Base-by-base conservation (phyloP, 2,888 invertebrate species). In the Holacanthella duospinosa region DNA sequence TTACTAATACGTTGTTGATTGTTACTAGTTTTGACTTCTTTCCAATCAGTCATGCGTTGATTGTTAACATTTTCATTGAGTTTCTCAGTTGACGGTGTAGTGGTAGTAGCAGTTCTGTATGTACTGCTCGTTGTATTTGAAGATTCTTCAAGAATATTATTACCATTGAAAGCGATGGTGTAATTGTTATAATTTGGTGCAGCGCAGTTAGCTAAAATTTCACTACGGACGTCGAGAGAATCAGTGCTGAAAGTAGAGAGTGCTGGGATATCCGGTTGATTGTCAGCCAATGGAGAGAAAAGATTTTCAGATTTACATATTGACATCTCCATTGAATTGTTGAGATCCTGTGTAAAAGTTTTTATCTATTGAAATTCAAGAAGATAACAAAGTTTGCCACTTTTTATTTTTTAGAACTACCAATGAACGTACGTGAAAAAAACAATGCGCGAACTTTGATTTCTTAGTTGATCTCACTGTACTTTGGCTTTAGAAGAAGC, bases 181-280 rank as follows among this genome's bases (percentile, higher is more conserved):
- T 93, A 93, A 80, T 93, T 93, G 79, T 92, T 89, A 80, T 93
- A 92, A 78, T 92, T 91, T 67, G 90, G 88, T 79, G 89, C 88
- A 21, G 48, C 48, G 78, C 93, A 93, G 68, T 92, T 93, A 71
- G 92, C 83, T 78, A 93, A 86, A 76, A 92, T 87, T 75, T 87
- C 86, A 76, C 87, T 86, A 67, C 86, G 85, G 69, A 85, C 84
- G 78, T 93, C 93, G 74, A 93, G 81, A 70, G 92, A 93, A 77
- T 93, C 93, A 67, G 92, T 90, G 74, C 92, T 92, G 79, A 88
- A 89, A 77, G 88, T 87, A 64, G 82, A 82, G 63, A 85, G 84
- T 29, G 71, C 71, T 29, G 69, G 64, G 58, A 82, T 80, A 69
- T 87, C 86, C 43, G 82, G 82, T 69, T 83, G 85, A 48, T 75